Base-by-base conservation (phyloP, 1,140 invertebrate genomes). In the Sycobia sp. region DNA sequence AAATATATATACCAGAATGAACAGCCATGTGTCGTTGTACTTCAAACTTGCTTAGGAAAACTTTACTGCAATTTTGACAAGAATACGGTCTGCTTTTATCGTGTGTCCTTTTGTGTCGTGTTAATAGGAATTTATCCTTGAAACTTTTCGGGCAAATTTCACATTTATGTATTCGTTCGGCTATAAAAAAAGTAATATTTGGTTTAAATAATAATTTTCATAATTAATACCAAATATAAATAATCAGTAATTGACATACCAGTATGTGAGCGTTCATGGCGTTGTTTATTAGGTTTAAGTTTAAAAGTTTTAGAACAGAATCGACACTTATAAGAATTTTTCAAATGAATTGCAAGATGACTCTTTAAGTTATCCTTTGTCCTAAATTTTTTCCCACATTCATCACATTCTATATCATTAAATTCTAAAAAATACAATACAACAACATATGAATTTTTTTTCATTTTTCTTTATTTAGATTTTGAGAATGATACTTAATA, bases 21-120 rank as follows among this genome's bases (percentile, higher is more conserved):
- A 76, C 63, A 2, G 73, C 67, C 38, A 78, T 46, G 65, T 82
- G 80, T 18, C 56, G 71, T 44, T 73, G 66, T 7, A 82, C 56
- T 65, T 82, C 79, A 36, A 73, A 79, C 66, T 82, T 82, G 0
- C 75, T 75, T 20, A 81, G 56, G 64, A 82, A 82, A 38, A 74
- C 72, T 18, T 70, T 65, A 14, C 65, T 66, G 23, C 80, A 82
- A 25, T 79, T 63, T 10, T 72, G 73, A 51, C 80, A 82, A 13
- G 70, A 74, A 53, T 77, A 81, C 14, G 79, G 77, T 23, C 73
- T 71, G 9, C 77, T 76, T 61, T 80, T 82, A 14, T 70, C 75
- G 39, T 82, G 81, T 14, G 66, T 80, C 27, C 71, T 72, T 62
- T 73, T 76, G 55, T 82, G 81, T 7, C 78, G 70, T 38, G 72